phyloP scores from a whole-genome alignment of 2,797 vertebrate genomes.

The Hydrophis major region DNA sequence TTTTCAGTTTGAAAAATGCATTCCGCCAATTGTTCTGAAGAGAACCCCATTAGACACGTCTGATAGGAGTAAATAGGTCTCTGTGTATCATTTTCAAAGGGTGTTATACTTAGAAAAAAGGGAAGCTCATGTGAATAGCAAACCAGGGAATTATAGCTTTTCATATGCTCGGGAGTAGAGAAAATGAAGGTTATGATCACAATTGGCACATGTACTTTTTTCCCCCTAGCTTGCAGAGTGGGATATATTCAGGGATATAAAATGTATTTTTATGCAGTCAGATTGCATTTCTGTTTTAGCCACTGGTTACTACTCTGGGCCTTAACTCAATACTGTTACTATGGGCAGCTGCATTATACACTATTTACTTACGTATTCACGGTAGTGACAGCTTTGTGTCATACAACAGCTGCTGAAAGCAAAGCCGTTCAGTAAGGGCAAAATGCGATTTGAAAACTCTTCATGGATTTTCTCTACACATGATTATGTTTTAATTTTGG shows the following conservation, averaged over 20 bases:
- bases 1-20: not conserved
- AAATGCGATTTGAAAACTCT: slow-evolving; percentile 65
- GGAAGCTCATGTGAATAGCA: not conserved
- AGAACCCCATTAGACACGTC: not conserved
- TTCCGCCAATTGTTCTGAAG: not conserved
- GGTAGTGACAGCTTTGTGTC: slow-evolving; percentile 65
- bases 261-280: slow-evolving; percentile 46
- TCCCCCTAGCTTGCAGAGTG: not conserved
- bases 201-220: not conserved
- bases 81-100: not conserved
- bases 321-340: slow-evolving; percentile 67
- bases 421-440: slow-evolving; percentile 63
- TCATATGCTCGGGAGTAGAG: not conserved
- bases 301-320: slow-evolving; percentile 53
- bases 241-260: slow-evolving; percentile 16
- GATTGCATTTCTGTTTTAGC: slow-evolving; percentile 47
- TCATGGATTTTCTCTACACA: slow-evolving; percentile 61
- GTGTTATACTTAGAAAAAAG: not conserved
- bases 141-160: not conserved
- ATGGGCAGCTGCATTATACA: slow-evolving; percentile 67
- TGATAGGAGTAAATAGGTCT: not conserved
- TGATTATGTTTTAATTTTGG: slow-evolving; percentile 67
- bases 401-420: slow-evolving; percentile 72
- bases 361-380: slow-evolving; percentile 69
- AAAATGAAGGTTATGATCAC: not conserved